Percentiles rank a stretch among this genome's conserved stretches.
Evolutionary conservation across 2,888 invertebrate genomes (phyloP).

Genomic region (Drosophila acutilabella): DNA sequence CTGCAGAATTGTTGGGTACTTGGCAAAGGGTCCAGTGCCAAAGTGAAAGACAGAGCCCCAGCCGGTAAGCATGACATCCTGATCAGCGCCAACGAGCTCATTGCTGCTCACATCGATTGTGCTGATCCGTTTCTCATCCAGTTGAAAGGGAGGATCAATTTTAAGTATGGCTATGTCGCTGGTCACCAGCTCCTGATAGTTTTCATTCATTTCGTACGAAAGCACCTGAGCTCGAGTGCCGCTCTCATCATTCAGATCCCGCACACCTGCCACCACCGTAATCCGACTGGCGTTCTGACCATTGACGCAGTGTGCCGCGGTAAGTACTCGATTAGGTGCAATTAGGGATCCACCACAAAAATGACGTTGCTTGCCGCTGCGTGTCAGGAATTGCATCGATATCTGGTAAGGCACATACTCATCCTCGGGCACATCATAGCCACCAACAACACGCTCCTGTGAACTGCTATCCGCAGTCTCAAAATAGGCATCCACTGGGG

Average conservation of each 20-base stretch:
- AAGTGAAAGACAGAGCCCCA: slow-evolving; percentile 84
- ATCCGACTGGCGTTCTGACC: slow-evolving; percentile 78
- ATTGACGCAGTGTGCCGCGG: slow-evolving; percentile 84
- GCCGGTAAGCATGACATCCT: slow-evolving; percentile 79
- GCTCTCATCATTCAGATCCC: slow-evolving; percentile 71
- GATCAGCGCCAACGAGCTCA: slow-evolving; percentile 74
- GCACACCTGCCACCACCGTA: slow-evolving; percentile 77
- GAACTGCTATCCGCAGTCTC: slow-evolving; percentile 63
- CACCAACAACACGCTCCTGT: slow-evolving; percentile 82
- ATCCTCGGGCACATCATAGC: slow-evolving; percentile 69
- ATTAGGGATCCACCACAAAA: slow-evolving; percentile 84
- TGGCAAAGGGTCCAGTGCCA: slow-evolving; percentile 79
- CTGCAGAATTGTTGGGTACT: slow-evolving; percentile 81
- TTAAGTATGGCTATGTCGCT: slow-evolving; percentile 84
- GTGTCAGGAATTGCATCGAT: slow-evolving; percentile 77
- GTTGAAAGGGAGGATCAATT: slow-evolving; percentile 76
- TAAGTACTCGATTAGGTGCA: slow-evolving; percentile 81
- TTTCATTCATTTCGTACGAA: slow-evolving; percentile 81
- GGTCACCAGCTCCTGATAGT: slow-evolving; percentile 81
- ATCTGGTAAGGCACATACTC: slow-evolving; percentile 82
- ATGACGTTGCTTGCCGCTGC: slow-evolving; percentile 75
- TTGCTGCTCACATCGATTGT: slow-evolving; percentile 83
- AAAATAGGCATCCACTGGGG: slow-evolving; percentile 74
- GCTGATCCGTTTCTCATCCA: slow-evolving; percentile 81
- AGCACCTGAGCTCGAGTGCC: slow-evolving; percentile 75